Base-by-base conservation (phyloP, 2,888 invertebrate genomes). In the Drosophila lutescens region DNA sequence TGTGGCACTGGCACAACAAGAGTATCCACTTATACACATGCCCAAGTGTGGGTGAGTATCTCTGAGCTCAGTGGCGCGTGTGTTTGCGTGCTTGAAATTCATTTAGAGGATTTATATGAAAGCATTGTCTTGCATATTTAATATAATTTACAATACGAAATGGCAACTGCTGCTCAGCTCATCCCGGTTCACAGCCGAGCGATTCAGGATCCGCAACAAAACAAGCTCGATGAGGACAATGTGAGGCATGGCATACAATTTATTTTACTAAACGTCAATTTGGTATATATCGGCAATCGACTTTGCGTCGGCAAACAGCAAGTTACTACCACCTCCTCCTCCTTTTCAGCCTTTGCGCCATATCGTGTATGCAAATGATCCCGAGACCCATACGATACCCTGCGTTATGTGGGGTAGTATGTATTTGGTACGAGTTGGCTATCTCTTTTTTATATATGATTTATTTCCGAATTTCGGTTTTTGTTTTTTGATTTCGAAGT, bases 51-150 rank as follows among this genome's bases (percentile, higher is more conserved):
- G 7, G 46, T 41, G 73, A 47, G 54, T 44, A 23, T 32, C 58
- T 32, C 59, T 58, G 41, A 41, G 59, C 58, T 82, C 77, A 72
- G 82, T 77, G 86, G 67, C 77, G 79, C 86, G 77, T 88, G 86
- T 87, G 84, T 85, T 82, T 82, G 89, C 84, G 89, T 89, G 88
- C 89, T 89, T 89, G 86, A 89, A 85, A 89, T 85, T 89, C 88
- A 88, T 85, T 89, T 86, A 82, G 84, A 70, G 88, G 86, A 89
- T 89, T 85, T 85, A 88, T 78, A 75, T 70, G 61, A 74, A 80
- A 78, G 88, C 85, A 76, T 74, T 86, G 88, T 73, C 87, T 80
- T 89, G 85, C 85, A 85, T 85, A 85, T 85, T 89, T 85, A 79
- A 85, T 89, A 88, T 78, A 86, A 89, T 89, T 89, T 89, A 71